Conservation (phyloP, 2,797 vertebrate genomes). For the Pampus argenteus region DNA sequence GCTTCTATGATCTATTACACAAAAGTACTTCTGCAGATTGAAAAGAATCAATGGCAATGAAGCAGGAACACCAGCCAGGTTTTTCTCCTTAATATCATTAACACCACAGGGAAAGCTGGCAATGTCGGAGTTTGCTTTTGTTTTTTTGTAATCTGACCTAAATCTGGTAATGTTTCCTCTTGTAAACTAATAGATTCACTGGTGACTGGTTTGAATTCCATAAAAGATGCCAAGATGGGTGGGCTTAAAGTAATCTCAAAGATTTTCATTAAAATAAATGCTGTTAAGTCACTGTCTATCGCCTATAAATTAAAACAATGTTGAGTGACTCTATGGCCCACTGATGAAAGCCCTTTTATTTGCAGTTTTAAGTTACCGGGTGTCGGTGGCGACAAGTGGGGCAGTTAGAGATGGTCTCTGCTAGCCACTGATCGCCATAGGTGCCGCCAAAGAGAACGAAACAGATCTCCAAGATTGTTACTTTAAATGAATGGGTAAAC, state of each 20-base stretch:
- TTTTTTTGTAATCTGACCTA: constrained; percentile 25
- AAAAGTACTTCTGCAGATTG: constrained; percentile 74
- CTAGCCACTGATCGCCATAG: too few relatives aligned
- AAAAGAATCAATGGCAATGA: constrained; percentile 65
- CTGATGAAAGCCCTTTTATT: too few relatives aligned
- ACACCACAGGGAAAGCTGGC: constrained; percentile 37
- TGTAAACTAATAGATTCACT: constrained; percentile 10
- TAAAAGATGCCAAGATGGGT: not conserved
- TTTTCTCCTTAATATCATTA: constrained; percentile 56
- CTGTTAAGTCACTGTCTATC: too few relatives aligned
- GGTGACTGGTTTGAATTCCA: constrained; percentile 4
- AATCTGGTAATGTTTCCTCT: constrained; percentile 23
- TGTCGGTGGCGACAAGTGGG: too few relatives aligned
- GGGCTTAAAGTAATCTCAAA: too few relatives aligned
- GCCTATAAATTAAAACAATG: too few relatives aligned
- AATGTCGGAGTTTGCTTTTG: constrained; percentile 13
- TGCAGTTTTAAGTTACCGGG: too few relatives aligned
- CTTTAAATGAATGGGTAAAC: not conserved
- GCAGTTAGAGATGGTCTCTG: too few relatives aligned
- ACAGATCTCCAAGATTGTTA: too few relatives aligned
- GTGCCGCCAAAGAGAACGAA: too few relatives aligned
- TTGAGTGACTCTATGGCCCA: too few relatives aligned
- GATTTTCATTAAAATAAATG: too few relatives aligned
- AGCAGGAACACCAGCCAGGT: constrained; percentile 48
- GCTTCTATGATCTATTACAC: constrained; percentile 71